Evolutionary conservation across 2,113 vertebrate species (phyloP).

Genomic region (Xiphophorus hellerii): DNA sequence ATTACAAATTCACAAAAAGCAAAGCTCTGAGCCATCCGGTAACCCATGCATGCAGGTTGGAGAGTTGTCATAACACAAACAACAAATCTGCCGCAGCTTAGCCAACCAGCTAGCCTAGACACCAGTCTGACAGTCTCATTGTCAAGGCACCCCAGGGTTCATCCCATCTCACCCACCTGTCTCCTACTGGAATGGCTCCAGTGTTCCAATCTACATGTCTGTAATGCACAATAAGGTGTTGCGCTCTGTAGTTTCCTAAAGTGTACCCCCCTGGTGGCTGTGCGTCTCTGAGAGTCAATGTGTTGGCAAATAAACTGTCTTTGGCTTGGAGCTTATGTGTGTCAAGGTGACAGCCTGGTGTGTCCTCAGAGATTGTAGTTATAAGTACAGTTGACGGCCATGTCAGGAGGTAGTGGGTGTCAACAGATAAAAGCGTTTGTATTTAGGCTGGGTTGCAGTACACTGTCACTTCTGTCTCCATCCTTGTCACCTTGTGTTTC

Average conservation of each 20-base stretch:
- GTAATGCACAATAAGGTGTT: conserved; percentile 22
- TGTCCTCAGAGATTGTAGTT: conserved; percentile 60
- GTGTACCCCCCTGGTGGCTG: conserved; percentile 11
- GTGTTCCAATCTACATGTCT: conserved; percentile 11
- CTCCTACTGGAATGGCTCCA: conserved; percentile 46
- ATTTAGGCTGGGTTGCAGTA: conserved; percentile 59
- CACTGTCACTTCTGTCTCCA: conserved; percentile 61
- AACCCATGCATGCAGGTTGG: conserved; percentile 59
- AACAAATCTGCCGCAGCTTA: conserved; percentile 37
- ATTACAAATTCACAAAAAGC: conserved; percentile 2
- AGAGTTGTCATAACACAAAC: conserved; percentile 55
- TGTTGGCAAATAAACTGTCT: conserved; percentile 40
- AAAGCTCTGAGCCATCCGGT: conserved; percentile 21
- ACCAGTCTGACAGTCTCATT: conserved; percentile 50
- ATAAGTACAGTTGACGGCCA: conserved; percentile 71
- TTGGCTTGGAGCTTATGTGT: conserved; percentile 38
- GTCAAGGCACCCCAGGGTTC: conserved; percentile 52
- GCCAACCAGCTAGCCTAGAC: conserved; percentile 44
- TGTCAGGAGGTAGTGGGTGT: conserved; percentile 73
- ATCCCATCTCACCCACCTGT: conserved; percentile 50
- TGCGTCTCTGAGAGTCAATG: conserved; percentile 9
- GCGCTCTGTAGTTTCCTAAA: conserved; percentile 18
- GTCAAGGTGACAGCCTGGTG: conserved; percentile 54
- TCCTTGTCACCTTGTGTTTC: conserved; percentile 60
- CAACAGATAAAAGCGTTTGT: conserved; percentile 77